A percentile compares a stretch with the other conserved stretches of the same genome.
Evolutionary conservation across 2,113 vertebrate genomes (phyloP).

Genomic region (Cygnus atratus): DNA sequence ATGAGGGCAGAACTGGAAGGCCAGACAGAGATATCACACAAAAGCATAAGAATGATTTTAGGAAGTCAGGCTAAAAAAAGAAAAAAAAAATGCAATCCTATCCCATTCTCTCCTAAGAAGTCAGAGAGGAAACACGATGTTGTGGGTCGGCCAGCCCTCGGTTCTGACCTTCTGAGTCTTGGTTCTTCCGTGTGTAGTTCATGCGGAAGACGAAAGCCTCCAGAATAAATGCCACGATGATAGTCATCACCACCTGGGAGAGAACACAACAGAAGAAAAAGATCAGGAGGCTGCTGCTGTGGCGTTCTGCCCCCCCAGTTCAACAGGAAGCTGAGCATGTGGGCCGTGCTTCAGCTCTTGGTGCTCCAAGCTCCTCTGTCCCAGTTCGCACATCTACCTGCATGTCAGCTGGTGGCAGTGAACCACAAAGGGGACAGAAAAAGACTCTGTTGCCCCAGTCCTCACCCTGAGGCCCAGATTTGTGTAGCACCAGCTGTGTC

Average conservation of each 20-base stretch:
- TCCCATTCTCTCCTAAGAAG: background rate
- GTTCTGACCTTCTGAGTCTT: constrained; percentile 83
- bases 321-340: background rate
- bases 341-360: background rate
- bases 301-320: background rate
- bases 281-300: background rate
- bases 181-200: constrained; percentile 97
- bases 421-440: background rate
- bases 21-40: background rate
- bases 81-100: background rate
- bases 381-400: background rate
- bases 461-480: background rate
- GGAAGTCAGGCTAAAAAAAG: background rate
- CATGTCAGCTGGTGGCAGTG: background rate
- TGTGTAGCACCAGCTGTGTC: background rate
- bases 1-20: background rate
- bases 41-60: background rate
- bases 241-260: constrained; percentile 95
- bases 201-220: constrained; percentile 98
- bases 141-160: background rate
- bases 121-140: accelerated
- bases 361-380: background rate
- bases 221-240: constrained; percentile 97
- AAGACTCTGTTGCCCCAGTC: background rate
- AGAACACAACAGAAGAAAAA: background rate